A percentile compares a stretch with the other conserved stretches of the same genome.
Conservation (phyloP, 2,888 invertebrate species). For the Caenorhabditis drosophilae region DNA sequence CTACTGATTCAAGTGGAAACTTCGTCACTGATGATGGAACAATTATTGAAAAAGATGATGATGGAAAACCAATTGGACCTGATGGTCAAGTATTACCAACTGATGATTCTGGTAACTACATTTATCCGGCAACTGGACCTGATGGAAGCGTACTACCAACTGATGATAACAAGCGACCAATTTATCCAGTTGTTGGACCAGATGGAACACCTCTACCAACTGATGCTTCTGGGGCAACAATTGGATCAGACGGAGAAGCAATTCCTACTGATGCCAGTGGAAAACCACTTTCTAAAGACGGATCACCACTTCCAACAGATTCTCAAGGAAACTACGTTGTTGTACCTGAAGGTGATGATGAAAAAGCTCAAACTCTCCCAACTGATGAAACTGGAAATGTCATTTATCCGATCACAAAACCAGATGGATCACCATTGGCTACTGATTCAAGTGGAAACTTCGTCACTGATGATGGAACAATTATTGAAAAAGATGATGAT, state of each 20-base stretch:
- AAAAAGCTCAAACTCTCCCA: conserved; percentile 36
- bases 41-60: conserved; percentile 14
- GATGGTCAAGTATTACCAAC: conserved; percentile 47
- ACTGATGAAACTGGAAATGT: conserved; percentile 35
- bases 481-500: conserved; percentile 29
- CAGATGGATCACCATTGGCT: conserved; percentile 22
- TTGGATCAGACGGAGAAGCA: conserved; percentile 41
- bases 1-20: conserved; percentile 23
- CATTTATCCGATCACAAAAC: conserved; percentile 31
- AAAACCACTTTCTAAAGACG: conserved; percentile 17
- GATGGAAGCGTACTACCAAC: conserved; percentile 19
- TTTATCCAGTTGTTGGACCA: conserved; percentile 21
- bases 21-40: conserved; percentile 40
- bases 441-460: conserved; percentile 15
- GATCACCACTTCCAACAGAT: conserved; percentile 33
- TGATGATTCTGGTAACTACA: conserved; percentile 20
- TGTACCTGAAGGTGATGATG: conserved; percentile 7
- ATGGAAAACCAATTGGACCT: conserved; percentile 42
- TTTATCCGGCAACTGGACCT: conserved; percentile 28
- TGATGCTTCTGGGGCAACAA: conserved; percentile 34
- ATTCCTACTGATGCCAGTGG: conserved; percentile 42
- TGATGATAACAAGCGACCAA: conserved; percentile 7
- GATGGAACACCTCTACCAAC: conserved; percentile 42
- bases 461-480: conserved; percentile 11
- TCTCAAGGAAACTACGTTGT: conserved; percentile 23